These are phyloP conservation scores for Colossoma macropomum DNA, from an alignment of 2,113 vertebrate species.

Conservation along the genomic window DNA sequence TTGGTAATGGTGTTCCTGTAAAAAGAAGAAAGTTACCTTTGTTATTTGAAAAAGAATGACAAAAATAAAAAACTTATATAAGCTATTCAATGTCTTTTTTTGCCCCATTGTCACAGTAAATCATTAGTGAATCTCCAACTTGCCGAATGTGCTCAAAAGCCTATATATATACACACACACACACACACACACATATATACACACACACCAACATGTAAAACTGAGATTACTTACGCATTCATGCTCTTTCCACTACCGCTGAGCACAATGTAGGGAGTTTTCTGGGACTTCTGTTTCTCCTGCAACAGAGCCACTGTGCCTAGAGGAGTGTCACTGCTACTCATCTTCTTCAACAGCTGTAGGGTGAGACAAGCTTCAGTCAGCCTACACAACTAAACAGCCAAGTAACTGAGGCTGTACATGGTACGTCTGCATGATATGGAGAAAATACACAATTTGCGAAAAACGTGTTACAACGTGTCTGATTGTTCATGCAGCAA, in stretches of 20 bases:
- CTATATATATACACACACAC: too few species aligned
- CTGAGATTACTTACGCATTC: conserved; percentile 80
- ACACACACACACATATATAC: too few species aligned
- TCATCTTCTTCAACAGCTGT: conserved; percentile 93
- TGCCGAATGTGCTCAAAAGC: not conserved
- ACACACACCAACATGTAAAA: not conserved
- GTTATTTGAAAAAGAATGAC: not conserved
- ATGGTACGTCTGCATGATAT: not conserved
- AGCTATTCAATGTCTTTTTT: not conserved
- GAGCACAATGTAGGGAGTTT: conserved; percentile 91
- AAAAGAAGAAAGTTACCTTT: not conserved
- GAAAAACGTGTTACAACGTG: too few species aligned
- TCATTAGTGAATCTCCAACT: not conserved
- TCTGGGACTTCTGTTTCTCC: conserved; percentile 95
- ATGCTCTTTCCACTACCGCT: conserved; percentile 95
- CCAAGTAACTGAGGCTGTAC: not conserved
- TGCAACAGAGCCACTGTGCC: conserved; percentile 92
- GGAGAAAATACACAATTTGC: not conserved
- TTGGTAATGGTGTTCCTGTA: conserved; percentile 67
- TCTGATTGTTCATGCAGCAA: too few species aligned
- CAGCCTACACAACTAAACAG: not conserved
- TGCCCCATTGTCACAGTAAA: not conserved
- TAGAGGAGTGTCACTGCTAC: conserved; percentile 91
- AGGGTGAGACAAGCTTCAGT: not conserved
- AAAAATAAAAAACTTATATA: not conserved